These are phyloP conservation scores for Lethenteron reissneri DNA, from an alignment of 2,113 vertebrate genomes.

Conservation along the genomic window DNA sequence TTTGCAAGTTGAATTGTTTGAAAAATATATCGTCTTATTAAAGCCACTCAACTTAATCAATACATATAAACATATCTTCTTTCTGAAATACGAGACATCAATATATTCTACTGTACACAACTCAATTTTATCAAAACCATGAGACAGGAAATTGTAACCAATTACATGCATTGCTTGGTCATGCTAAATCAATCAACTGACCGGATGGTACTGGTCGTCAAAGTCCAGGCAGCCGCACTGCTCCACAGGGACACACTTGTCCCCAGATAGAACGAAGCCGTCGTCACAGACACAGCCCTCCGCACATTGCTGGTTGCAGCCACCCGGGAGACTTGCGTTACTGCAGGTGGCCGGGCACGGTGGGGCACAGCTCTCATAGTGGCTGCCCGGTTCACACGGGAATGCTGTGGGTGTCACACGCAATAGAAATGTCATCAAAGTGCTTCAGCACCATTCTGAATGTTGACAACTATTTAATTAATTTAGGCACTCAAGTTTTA, in stretches of 20 bases:
- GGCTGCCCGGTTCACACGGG: conserved; percentile 13
- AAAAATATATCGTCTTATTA: too few relatives aligned
- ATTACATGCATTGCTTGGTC: too few relatives aligned
- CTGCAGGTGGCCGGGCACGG: conserved; percentile 20
- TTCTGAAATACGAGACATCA: too few relatives aligned
- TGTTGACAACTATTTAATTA: too few relatives aligned
- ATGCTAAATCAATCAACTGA: conserved; percentile 14
- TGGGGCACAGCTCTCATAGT: conserved; percentile 19
- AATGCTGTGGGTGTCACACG: too few relatives aligned
- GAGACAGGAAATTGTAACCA: too few relatives aligned
- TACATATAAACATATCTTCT: background rate
- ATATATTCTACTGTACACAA: too few relatives aligned
- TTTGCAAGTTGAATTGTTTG: too few relatives aligned
- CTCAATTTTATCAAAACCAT: too few relatives aligned
- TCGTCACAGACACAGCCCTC: conserved; percentile 28
- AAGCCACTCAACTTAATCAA: background rate
- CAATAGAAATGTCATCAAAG: too few relatives aligned
- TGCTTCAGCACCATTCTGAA: too few relatives aligned
- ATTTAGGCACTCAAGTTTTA: too few relatives aligned
- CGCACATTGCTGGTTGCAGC: conserved; percentile 16
- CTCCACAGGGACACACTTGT: conserved; percentile 18
- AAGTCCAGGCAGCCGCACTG: conserved; percentile 25
- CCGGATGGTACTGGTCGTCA: conserved; percentile 32
- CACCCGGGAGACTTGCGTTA: conserved; percentile 1
- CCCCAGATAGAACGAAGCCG: conserved; percentile 23